Base-by-base conservation (phyloP, 2,888 invertebrate species). In the Villa cingulata region DNA sequence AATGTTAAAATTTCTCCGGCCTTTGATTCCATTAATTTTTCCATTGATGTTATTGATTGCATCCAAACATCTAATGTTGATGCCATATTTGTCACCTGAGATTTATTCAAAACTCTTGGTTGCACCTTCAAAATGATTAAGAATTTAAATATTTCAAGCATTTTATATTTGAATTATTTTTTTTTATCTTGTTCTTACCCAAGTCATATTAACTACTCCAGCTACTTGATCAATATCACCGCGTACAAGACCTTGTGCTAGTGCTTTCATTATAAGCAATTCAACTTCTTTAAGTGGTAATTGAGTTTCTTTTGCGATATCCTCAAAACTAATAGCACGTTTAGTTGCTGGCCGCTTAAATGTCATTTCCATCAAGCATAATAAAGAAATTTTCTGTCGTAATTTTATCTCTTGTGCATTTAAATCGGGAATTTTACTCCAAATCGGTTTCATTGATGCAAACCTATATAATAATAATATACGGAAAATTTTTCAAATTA, bases 361-460 rank as follows among this genome's bases (percentile, higher is more conserved):
- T 1, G 97, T 94, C 91, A 97, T 92, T 83, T 89, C 71, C 95
- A 98, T 97, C 0, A 98, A 75, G 63, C 96, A 94, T 16, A 98
- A 73, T 18, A 99, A 74, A 0, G 91, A 90, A 51, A 98, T 92
- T 72, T 98, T 99, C 68, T 91, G 87, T 18, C 88, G 72, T 55
- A 96, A 72, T 59, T 82, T 81, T 1, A 81, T 66, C 61, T 92
- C 91, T 53, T 89, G 83, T 0, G 85, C 80, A 12, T 78, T 78
- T 18, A 96, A 72, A 68, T 94, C 92, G 0, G 89, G 84, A 56
- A 91, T 83, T 51, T 78, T 77, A 4, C 76, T 72, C 89, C 90
- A 86, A 51, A 78, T 74, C 0, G 81, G 74, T 59, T 80, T 80
- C 73, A 88, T 77, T 51, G 71, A 71, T 60, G 84, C 82, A 57